Base-by-base conservation (phyloP, 2,888 invertebrate species). In the Rambutsinella grinnellia region DNA sequence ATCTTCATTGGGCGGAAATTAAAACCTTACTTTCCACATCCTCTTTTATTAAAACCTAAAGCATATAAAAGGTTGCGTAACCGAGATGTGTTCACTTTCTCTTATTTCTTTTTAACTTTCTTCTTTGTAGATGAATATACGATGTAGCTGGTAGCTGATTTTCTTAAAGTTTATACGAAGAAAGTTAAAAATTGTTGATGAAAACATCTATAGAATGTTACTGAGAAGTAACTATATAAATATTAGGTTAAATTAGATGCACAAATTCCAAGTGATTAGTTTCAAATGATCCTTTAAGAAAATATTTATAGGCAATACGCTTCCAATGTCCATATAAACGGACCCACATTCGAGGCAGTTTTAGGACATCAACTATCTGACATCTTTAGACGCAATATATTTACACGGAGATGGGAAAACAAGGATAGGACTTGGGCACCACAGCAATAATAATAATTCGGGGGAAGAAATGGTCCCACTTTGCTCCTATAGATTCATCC, bases 21-120 rank as follows among this genome's bases (percentile, higher is more conserved):
- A 78, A 80, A 80, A 80, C 78, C 75, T 78, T 72, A 57, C 76
- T 70, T 56, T 78, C 36, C 62, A 65, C 72, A 79, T 71, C 68
- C 76, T 62, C 46, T 61, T 47, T 66, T 63, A 54, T 76, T 60
- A 60, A 60, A n/a, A 47, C 6, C 17, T 47, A n/a, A 47, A 51
- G 10, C 10, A 51, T 23, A 23, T 10, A 10, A 51, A 3, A 49
- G 5, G n/a, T 49, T 17, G 10, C 10, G 51, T 5, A 51, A 51
- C 13, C 19, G 17, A n/a, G 23, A 21, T 51, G n/a, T n/a, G n/a
- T n/a, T n/a, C n/a, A n/a, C n/a, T n/a, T n/a, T n/a, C n/a, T n/a
- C n/a, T n/a, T n/a, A n/a, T n/a, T n/a, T n/a, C n/a, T n/a, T n/a
- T n/a, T n/a, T n/a, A n/a, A n/a, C n/a, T n/a, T n/a, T n/a, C n/a